A percentile compares a stretch with the other conserved stretches of the same genome.
These are phyloP conservation scores for Zaprionus bogoriensis DNA, from an alignment of 2,888 invertebrate species.

Conservation along the genomic window DNA sequence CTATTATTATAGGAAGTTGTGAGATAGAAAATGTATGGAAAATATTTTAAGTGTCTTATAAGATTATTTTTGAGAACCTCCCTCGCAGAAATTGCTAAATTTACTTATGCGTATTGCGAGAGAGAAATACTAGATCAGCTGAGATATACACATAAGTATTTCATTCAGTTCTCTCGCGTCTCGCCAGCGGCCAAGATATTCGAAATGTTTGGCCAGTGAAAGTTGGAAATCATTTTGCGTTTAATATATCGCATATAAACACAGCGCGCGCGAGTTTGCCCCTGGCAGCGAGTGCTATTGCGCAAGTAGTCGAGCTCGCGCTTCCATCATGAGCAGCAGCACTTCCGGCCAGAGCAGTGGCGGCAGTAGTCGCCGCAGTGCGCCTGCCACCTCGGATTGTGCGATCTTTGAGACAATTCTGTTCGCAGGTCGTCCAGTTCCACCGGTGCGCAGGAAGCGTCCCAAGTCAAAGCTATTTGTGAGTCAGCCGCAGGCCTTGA, in stretches of 20 bases:
- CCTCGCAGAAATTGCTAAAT: constrained; percentile 50
- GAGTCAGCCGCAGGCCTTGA: constrained; percentile 59
- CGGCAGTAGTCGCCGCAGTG: constrained; percentile 40
- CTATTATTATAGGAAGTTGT: too few relatives aligned
- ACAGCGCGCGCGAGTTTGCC: constrained; percentile 13
- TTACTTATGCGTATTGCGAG: constrained; percentile 54
- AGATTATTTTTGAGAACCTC: background rate
- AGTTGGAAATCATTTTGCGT: background rate
- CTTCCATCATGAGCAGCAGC: constrained; percentile 69
- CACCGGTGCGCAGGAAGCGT: constrained; percentile 80
- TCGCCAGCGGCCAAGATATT: constrained; percentile 35
- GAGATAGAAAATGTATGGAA: too few relatives aligned
- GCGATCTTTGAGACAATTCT: constrained; percentile 64
- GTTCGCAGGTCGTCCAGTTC: constrained; percentile 77
- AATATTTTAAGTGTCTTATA: too few relatives aligned
- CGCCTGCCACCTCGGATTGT: constrained; percentile 37
- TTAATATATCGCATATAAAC: background rate
- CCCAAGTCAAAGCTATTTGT: constrained; percentile 79
- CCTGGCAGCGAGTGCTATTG: constrained; percentile 41
- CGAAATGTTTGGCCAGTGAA: constrained; percentile 52
- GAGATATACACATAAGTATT: constrained; percentile 33
- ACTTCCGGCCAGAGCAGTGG: constrained; percentile 79
- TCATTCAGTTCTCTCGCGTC: constrained; percentile 48
- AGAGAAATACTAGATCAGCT: constrained; percentile 21
- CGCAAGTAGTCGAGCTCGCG: constrained; percentile 50